A percentile compares a stretch with the other conserved stretches of the same genome.
phyloP scores from a whole-genome alignment of 2,797 vertebrate species.

The Hyperoplus immaculatus region DNA sequence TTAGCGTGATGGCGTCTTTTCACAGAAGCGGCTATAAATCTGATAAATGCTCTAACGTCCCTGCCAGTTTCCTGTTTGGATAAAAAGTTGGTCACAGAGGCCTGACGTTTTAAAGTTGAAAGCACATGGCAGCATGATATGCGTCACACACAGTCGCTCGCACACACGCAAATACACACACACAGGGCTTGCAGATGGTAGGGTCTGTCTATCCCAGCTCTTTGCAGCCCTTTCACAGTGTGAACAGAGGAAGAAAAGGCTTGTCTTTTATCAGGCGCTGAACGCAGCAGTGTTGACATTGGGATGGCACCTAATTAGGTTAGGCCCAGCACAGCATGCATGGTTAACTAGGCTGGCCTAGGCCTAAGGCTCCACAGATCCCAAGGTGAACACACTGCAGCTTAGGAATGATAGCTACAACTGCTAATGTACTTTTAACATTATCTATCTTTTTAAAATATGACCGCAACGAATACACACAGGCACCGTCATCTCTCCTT shows the following conservation, averaged over 20 bases:
- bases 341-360: slow-evolving; percentile 80
- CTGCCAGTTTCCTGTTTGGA: slow-evolving; percentile 16
- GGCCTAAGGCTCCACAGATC: slow-evolving; percentile 77
- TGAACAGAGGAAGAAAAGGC: slow-evolving; percentile 70
- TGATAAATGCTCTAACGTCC: slow-evolving; percentile 2
- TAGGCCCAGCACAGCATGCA: slow-evolving; percentile 78
- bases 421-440: slow-evolving; percentile 57
- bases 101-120: slow-evolving; percentile 51
- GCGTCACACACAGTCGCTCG: slow-evolving; percentile 32
- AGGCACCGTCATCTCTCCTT: slow-evolving; percentile 16
- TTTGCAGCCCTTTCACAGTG: slow-evolving; percentile 73
- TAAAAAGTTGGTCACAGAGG: slow-evolving; percentile 25
- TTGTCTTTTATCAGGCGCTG: slow-evolving; percentile 76
- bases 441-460: slow-evolving; percentile 65
- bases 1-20: slow-evolving; percentile 2
- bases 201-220: slow-evolving; percentile 65
- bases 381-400: slow-evolving; percentile 76
- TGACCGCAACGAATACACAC: slow-evolving; percentile 25
- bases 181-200: slow-evolving; percentile 73
- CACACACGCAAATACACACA: slow-evolving; percentile 37
- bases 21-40: slow-evolving; percentile 1
- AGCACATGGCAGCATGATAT: slow-evolving; percentile 43
- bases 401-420: slow-evolving; percentile 61
- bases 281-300: slow-evolving; percentile 83
- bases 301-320: slow-evolving; percentile 84